Base-by-base conservation (phyloP, 2,888 invertebrate genomes). In the Formica aserva region DNA sequence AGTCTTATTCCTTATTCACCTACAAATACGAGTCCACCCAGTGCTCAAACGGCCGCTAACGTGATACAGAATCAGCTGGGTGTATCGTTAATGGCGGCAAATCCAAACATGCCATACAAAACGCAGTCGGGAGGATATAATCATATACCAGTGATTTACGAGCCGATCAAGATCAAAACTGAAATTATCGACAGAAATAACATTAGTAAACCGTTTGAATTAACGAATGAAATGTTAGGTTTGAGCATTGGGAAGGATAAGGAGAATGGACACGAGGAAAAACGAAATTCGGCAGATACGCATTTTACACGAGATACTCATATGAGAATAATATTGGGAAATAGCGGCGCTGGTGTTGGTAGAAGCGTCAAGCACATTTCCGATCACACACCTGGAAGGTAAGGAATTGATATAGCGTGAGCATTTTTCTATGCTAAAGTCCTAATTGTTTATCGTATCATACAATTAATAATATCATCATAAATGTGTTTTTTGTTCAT, bases 261-360 rank as follows among this genome's bases (percentile, higher is more conserved):
- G 71, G 94, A 93, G 85, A 94, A 94, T 66, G 89, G 91, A 1
- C 87, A 90, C 48, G 94, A 94, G n/a, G 94, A 94, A 15, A 94
- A 94, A 85, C 91, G 93, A 77, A 94, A 92, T 83, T 96, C 93
- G 0, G 96, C 97, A 0, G 98, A 98, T 94, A 97, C 97, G 52
- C 98, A 98, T 94, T 98, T 98, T 95, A 97, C 97, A 77, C 95
- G 98, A n/a, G 98, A 98, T 94, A 98, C 98, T 0, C 98, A 98
- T 92, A 98, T 98, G 98, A 96, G 98, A 87, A 98, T 98, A 88
- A 98, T 98, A 90, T 95, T 98, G 87, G 97, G 97, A 0, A 96
- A 95, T 82, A 95, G 94, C 77, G 94, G 94, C 5, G 94, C 94
- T 6, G 95, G 94, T 29, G 94, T 94, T 55, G 94, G 95, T 57